Percentiles rank a stretch among this genome's conserved stretches.
Conservation (phyloP, 1,140 invertebrate species). For the Drosophila rhopaloa region DNA sequence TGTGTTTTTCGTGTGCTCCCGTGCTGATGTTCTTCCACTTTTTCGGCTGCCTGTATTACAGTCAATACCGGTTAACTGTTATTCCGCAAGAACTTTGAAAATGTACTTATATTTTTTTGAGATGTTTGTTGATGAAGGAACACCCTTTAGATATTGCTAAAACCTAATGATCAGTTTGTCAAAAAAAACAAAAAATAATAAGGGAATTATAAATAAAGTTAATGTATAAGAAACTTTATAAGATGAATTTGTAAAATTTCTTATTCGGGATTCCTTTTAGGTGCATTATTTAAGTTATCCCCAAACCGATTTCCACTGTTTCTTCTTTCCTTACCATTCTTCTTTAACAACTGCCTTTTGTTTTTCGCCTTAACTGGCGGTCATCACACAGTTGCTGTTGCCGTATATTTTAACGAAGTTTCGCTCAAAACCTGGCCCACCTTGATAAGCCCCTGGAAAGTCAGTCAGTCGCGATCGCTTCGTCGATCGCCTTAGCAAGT, state of each 20-base stretch:
- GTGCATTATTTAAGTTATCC: too few relatives aligned
- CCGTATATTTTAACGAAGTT: constrained; percentile 58
- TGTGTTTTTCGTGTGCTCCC: constrained; percentile 40
- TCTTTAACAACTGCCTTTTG: constrained; percentile 39
- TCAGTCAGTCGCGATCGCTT: constrained; percentile 11
- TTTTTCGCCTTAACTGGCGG: constrained; percentile 67
- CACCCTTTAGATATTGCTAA: too few relatives aligned
- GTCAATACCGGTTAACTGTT: constrained; percentile 16
- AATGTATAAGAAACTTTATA: too few relatives aligned
- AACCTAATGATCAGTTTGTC: too few relatives aligned
- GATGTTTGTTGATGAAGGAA: background rate
- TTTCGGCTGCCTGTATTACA: constrained; percentile 59
- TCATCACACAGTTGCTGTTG: constrained; percentile 47
- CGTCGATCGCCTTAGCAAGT: constrained; percentile 50
- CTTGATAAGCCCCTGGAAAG: constrained; percentile 63
- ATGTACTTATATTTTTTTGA: background rate
- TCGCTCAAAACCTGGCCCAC: constrained; percentile 67
- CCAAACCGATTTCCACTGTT: constrained; percentile 6
- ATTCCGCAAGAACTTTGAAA: background rate
- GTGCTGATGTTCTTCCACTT: constrained; percentile 65
- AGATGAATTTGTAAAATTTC: too few relatives aligned
- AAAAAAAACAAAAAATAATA: too few relatives aligned
- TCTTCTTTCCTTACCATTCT: constrained; percentile 20
- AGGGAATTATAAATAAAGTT: too few relatives aligned
- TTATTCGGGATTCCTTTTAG: background rate